Percentiles rank a stretch among this genome's conserved stretches.
Evolutionary conservation across 2,888 invertebrate genomes (phyloP).

Genomic region (Platycheirus albimanus): DNA sequence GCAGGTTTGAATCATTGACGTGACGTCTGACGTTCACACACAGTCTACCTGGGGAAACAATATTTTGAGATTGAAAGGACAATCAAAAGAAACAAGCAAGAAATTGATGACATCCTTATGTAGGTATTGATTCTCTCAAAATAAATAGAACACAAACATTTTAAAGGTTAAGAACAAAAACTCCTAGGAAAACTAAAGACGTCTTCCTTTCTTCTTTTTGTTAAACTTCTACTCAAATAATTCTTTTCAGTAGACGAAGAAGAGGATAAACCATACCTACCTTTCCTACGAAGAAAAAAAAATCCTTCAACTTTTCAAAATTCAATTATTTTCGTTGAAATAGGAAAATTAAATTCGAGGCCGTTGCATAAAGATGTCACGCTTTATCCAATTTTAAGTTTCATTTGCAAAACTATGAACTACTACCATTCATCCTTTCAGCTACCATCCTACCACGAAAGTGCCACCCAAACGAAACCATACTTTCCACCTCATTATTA

Average conservation of each 20-base stretch:
- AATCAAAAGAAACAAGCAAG: not conserved
- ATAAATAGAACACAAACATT: not conserved
- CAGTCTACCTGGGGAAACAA: not conserved
- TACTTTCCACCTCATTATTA: constrained; percentile 45
- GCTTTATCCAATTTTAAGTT: constrained; percentile 70
- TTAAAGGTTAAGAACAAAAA: no score
- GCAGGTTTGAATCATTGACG: no score
- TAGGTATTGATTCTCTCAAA: not conserved
- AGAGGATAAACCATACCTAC: constrained; percentile 11
- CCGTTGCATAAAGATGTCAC: constrained; percentile 66
- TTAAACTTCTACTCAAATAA: not conserved
- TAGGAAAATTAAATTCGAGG: constrained; percentile 62
- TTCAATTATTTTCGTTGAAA: constrained; percentile 59
- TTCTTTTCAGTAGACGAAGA: not conserved
- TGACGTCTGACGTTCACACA: no score
- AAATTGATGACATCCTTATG: constrained; percentile 1
- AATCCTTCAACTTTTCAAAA: constrained; percentile 45
- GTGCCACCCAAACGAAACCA: not conserved
- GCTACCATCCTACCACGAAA: not conserved
- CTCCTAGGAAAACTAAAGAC: no score
- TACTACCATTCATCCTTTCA: constrained; percentile 31
- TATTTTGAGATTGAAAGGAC: not conserved
- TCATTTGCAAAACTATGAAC: constrained; percentile 61
- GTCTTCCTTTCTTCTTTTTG: not conserved
- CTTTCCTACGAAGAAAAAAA: constrained; percentile 17